These are phyloP conservation scores for Lichenostomus cassidix DNA, from an alignment of 2,113 vertebrate genomes.

Conservation along the genomic window DNA sequence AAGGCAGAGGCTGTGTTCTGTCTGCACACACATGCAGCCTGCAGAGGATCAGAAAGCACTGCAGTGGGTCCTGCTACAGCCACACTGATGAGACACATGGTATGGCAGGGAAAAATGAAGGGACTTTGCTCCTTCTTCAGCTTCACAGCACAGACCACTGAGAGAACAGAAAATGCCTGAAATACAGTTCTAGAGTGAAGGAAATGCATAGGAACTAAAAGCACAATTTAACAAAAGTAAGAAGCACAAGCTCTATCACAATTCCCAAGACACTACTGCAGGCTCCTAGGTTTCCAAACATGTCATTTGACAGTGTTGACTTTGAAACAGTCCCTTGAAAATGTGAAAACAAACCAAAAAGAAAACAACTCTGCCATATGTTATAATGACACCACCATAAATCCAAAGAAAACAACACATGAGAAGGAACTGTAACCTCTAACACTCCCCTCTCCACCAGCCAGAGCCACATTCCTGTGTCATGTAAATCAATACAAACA, in stretches of 20 bases:
- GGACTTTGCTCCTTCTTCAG: background rate
- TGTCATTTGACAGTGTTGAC: slow-evolving; percentile 5
- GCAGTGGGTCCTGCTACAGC: background rate
- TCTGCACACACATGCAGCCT: fast-evolving
- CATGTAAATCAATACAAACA: background rate
- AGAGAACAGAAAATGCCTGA: background rate
- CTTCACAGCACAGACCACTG: background rate
- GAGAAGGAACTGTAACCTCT: background rate
- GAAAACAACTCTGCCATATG: background rate
- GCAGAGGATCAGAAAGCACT: background rate
- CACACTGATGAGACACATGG: background rate
- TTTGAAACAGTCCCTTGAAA: slow-evolving; percentile 7
- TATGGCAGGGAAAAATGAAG: background rate
- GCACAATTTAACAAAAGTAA: slow-evolving; percentile 4
- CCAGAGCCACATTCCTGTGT: background rate
- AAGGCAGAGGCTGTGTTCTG: background rate
- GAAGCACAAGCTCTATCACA: background rate
- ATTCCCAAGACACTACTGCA: slow-evolving; percentile 2
- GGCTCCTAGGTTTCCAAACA: slow-evolving; percentile 10
- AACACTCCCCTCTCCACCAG: background rate
- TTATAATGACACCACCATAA: background rate
- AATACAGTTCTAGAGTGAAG: background rate
- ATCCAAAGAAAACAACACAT: background rate
- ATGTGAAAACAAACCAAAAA: background rate
- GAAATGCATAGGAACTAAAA: background rate